phyloP scores from a whole-genome alignment of 2,113 vertebrate species.

The Stigmatopora nigra region DNA sequence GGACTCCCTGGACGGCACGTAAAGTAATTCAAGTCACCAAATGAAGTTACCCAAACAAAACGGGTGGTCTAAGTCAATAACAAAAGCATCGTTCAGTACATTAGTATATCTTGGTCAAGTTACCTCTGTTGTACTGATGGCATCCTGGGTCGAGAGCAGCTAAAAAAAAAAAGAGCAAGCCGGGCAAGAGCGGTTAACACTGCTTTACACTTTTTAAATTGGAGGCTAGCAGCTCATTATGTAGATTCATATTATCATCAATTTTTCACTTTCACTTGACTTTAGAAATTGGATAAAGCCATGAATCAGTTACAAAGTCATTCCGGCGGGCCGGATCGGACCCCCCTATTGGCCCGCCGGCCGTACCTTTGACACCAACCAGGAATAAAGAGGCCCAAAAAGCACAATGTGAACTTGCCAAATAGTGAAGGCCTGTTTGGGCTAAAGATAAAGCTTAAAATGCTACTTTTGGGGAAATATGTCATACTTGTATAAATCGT shows the following conservation, averaged over 20 bases:
- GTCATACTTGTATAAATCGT: not conserved
- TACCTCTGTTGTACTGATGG: conserved; percentile 94
- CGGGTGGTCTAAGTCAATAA: not conserved
- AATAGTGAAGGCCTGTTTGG: not conserved
- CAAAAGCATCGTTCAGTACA: not conserved
- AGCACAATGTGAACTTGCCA: not conserved
- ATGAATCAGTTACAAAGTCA: no score
- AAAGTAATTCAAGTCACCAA: not conserved
- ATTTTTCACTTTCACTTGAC: not conserved
- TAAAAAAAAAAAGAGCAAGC: conserved; percentile 72
- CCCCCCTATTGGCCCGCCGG: no score
- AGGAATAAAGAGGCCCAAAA: not conserved
- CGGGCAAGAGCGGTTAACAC: conserved; percentile 52
- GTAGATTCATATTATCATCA: not conserved
- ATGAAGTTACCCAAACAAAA: not conserved
- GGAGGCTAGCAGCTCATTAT: not conserved
- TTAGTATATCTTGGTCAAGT: not conserved
- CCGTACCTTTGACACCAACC: no score
- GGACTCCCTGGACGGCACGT: no score
- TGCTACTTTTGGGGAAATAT: not conserved
- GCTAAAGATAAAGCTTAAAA: not conserved
- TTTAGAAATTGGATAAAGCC: conserved; percentile 34
- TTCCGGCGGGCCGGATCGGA: no score
- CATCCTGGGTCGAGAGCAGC: conserved; percentile 93
- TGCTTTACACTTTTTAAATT: not conserved